Evolutionary conservation across 1,140 invertebrate species (phyloP), one percentile per base, ranked within the genome.

Genomic region (Drosophila truncata): DNA sequence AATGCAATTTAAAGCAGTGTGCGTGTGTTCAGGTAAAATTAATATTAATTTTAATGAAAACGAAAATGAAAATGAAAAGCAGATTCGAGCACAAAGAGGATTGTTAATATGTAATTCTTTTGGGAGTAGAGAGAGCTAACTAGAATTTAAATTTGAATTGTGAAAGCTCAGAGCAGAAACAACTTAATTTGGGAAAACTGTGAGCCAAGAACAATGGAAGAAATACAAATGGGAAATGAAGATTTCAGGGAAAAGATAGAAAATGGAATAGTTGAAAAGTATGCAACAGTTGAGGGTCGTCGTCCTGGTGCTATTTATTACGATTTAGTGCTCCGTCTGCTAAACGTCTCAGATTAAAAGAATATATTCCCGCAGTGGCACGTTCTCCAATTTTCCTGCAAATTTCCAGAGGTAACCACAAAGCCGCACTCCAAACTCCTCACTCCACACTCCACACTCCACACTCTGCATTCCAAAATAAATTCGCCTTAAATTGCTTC

Each of bases 31-130:
- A 71, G 78, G 78, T 75, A 71, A 78, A 81, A 73, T 86, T 78
- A 78, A 66, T 85, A 81, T 82, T 82, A 75, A 85, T 85, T 86
- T 64, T 67, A 75, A 86, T 86, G 74, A 58, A 82, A 75, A 65
- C 8, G 52, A 47, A 70, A 70, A 73, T 25, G 55, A 50, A 73
- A 72, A 76, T 31, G 59, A 60, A 80, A 77, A 83, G 64, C 49
- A 55, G 78, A 67, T 47, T 50, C 31, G 37, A 25, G 41, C 18
- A 63, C 50, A 50, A 42, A 72, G 39, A 69, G 63, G 42, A 59
- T 47, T 73, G 66, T 67, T 69, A 75, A 75, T 63, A 80, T 64
- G 59, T 58, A 65, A 75, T 57, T 57, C n/a, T 37, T 37, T 16
- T 4, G 23, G 62, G 54, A 20, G 29, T 13, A n/a, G 16, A 11